Evolutionary conservation across 2,113 vertebrate genomes (phyloP).

Genomic region (Siniperca knerii): DNA sequence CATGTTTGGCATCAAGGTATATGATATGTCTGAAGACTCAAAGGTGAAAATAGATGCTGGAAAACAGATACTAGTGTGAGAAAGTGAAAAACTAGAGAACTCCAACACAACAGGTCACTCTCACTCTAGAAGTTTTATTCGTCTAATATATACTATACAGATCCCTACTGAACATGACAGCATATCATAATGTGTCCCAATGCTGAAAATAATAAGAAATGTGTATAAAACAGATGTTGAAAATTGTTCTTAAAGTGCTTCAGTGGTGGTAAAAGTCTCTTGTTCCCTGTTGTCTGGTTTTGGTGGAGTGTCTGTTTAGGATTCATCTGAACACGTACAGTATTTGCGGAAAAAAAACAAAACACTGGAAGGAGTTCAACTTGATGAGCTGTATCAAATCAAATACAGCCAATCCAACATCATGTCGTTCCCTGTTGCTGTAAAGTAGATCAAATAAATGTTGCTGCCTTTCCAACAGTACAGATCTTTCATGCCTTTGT

Average conservation of each 20-base stretch:
- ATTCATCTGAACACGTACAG: neutral
- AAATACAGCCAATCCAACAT: conserved; percentile 3
- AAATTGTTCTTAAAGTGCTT: neutral
- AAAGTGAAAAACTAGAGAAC: neutral
- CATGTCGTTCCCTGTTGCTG: neutral
- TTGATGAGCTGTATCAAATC: conserved; percentile 18
- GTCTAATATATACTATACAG: too few species aligned
- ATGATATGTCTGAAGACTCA: neutral
- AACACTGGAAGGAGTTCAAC: neutral
- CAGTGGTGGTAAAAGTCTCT: neutral
- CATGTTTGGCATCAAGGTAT: neutral
- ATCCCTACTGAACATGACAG: neutral
- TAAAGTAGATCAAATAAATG: conserved; percentile 5
- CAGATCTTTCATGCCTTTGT: neutral
- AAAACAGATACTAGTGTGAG: neutral
- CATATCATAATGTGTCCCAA: neutral
- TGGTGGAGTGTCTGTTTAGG: neutral
- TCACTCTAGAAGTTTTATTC: neutral
- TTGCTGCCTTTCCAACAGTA: neutral
- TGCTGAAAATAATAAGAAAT: neutral
- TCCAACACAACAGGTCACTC: neutral
- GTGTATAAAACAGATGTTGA: conserved; percentile 1
- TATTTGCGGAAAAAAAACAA: neutral
- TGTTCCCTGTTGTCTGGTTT: neutral
- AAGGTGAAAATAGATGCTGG: neutral